A percentile compares a stretch with the other conserved stretches of the same genome.
phyloP scores from a whole-genome alignment of 2,113 vertebrate genomes.

The Ochotona princeps region DNA sequence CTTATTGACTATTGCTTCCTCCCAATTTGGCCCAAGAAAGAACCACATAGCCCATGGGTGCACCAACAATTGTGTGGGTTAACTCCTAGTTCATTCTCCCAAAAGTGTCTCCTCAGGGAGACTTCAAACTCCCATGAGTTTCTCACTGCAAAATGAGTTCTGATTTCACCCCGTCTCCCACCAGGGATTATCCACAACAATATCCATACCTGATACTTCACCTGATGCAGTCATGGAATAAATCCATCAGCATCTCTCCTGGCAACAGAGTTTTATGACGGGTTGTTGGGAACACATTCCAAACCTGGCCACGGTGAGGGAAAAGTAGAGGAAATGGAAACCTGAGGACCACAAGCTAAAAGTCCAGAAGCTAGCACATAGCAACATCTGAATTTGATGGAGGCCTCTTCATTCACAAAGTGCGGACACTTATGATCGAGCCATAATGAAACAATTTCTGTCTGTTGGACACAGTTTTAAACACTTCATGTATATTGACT shows the following conservation, averaged over 20 bases:
- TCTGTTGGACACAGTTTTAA: background rate
- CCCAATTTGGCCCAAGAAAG: background rate
- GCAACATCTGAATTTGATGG: background rate
- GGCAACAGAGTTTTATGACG: background rate
- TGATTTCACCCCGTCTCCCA: background rate
- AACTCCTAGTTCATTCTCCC: background rate
- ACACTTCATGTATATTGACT: constrained; percentile 3
- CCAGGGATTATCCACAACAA: background rate
- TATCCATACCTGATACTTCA: background rate
- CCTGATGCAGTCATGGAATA: background rate
- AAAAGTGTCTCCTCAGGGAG: background rate
- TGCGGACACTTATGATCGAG: background rate
- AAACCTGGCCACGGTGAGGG: background rate
- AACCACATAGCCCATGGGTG: background rate
- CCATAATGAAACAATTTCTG: constrained; percentile 5
- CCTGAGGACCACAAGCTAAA: background rate
- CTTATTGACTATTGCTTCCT: background rate
- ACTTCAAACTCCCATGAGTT: background rate
- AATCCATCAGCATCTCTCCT: background rate
- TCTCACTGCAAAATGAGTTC: background rate
- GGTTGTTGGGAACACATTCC: background rate
- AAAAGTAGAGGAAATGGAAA: background rate
- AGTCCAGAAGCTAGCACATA: background rate
- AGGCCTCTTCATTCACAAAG: background rate
- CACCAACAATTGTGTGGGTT: background rate